These are phyloP conservation scores for Conistra vaccinii DNA, from an alignment of 2,888 invertebrate species.

Conservation along the genomic window DNA sequence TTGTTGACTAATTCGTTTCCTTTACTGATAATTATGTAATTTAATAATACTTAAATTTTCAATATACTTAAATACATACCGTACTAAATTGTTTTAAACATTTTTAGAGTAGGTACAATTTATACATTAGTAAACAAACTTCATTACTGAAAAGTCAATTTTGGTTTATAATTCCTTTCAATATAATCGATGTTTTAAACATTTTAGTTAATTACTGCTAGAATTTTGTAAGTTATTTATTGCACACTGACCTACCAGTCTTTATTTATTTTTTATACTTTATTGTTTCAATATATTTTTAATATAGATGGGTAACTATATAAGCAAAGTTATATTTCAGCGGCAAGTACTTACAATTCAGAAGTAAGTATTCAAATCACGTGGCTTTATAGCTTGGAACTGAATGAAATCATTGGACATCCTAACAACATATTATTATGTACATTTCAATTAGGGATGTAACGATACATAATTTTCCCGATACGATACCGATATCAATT, in stretches of 20 bases:
- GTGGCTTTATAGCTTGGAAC: conserved; percentile 35
- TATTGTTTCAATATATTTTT: conserved; percentile 22
- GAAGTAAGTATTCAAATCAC: conserved; percentile 45
- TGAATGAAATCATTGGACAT: neutral
- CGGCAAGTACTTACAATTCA: conserved; percentile 10
- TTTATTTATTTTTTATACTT: conserved; percentile 38
- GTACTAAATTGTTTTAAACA: conserved; percentile 44
- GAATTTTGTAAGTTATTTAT: conserved; percentile 36
- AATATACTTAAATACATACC: conserved; percentile 34
- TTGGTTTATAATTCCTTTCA: conserved; percentile 17
- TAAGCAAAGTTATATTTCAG: conserved; percentile 28
- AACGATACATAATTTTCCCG: too few species aligned
- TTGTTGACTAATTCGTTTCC: conserved; percentile 55
- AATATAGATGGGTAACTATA: conserved; percentile 24
- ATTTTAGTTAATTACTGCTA: conserved; percentile 16
- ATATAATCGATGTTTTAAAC: conserved; percentile 49
- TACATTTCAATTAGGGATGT: neutral
- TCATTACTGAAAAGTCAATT: conserved; percentile 14
- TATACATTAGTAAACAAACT: conserved; percentile 38
- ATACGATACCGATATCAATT: too few species aligned
- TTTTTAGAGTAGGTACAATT: conserved; percentile 45
- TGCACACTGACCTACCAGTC: conserved; percentile 61
- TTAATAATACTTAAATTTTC: conserved; percentile 54
- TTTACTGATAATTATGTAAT: conserved; percentile 22
- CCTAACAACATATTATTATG: too few species aligned